These are phyloP conservation scores for Apis florea DNA, from an alignment of 1,140 invertebrate genomes.

Conservation along the genomic window DNA sequence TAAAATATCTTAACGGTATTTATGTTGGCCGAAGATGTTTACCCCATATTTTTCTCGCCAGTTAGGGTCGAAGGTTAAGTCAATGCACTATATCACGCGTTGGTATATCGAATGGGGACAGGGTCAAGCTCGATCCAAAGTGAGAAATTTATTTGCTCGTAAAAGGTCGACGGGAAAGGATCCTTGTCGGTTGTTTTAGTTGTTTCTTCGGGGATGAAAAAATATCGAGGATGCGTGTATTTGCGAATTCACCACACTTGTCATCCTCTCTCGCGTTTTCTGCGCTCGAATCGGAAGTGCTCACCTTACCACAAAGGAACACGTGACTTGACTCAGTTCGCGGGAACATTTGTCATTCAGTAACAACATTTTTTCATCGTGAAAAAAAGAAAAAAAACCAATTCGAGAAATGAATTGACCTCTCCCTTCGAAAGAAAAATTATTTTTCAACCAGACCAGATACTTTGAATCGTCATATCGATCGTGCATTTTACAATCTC, in stretches of 20 bases:
- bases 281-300: background rate
- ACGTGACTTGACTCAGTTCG: background rate
- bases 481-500: background rate
- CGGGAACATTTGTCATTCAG: background rate
- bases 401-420: background rate
- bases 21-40: background rate
- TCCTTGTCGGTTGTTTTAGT: background rate
- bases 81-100: constrained; percentile 38
- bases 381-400: background rate
- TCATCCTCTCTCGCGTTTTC: background rate
- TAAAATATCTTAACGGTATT: background rate
- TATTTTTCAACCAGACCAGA: background rate
- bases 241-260: constrained; percentile 15
- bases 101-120: constrained; percentile 33
- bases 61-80: constrained; percentile 38
- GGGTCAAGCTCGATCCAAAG: constrained; percentile 39
- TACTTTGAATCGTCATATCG: background rate
- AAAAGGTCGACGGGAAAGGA: constrained; percentile 29
- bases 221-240: background rate
- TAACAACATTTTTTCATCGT: background rate
- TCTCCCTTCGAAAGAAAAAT: background rate
- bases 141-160: constrained; percentile 54
- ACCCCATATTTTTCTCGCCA: background rate
- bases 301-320: constrained; percentile 5
- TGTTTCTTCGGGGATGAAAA: constrained; percentile 12